Evolutionary conservation across 2,797 vertebrate species (phyloP).

Genomic region (Neostethus bicornis): DNA sequence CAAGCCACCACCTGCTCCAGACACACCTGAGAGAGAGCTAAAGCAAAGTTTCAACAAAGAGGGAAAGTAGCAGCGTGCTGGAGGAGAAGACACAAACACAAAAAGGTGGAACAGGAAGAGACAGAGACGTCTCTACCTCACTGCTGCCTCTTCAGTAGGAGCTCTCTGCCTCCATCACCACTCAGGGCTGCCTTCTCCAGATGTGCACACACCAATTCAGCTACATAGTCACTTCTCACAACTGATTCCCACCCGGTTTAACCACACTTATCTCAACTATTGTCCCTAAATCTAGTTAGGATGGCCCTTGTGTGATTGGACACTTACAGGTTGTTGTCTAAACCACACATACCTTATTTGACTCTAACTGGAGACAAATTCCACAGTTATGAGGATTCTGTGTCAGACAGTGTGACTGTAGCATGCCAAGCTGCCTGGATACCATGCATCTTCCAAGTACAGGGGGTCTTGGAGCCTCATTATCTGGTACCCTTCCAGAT

Average conservation of each 20-base stretch:
- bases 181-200: slow-evolving; percentile 82
- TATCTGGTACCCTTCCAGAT: slow-evolving; percentile 14
- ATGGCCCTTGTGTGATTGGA: slow-evolving; percentile 48
- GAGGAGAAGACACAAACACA: slow-evolving; percentile 52
- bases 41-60: slow-evolving; percentile 45
- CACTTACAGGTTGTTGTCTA: slow-evolving; percentile 13
- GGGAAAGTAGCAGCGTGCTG: slow-evolving; percentile 60
- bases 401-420: slow-evolving; percentile 40
- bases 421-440: slow-evolving; percentile 33
- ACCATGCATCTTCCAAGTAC: slow-evolving; percentile 5
- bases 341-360: slow-evolving; percentile 55
- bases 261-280: slow-evolving; percentile 21
- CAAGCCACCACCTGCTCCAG: slow-evolving; percentile 73
- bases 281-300: slow-evolving; percentile 29
- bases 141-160: slow-evolving; percentile 78
- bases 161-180: slow-evolving; percentile 62
- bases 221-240: slow-evolving; percentile 46
- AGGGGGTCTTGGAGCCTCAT: slow-evolving; percentile 18
- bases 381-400: slow-evolving; percentile 37
- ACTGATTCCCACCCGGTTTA: slow-evolving; percentile 5
- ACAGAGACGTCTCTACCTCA: slow-evolving; percentile 77
- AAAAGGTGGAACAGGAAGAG: slow-evolving; percentile 38
- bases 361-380: slow-evolving; percentile 25
- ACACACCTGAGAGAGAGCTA: slow-evolving; percentile 68
- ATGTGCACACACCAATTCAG: slow-evolving; percentile 58